Percentiles rank a stretch among this genome's conserved stretches.
These are phyloP conservation scores for Ricordea florida DNA, from an alignment of 92 coral and sea anemone genomes.

Conservation along the genomic window DNA sequence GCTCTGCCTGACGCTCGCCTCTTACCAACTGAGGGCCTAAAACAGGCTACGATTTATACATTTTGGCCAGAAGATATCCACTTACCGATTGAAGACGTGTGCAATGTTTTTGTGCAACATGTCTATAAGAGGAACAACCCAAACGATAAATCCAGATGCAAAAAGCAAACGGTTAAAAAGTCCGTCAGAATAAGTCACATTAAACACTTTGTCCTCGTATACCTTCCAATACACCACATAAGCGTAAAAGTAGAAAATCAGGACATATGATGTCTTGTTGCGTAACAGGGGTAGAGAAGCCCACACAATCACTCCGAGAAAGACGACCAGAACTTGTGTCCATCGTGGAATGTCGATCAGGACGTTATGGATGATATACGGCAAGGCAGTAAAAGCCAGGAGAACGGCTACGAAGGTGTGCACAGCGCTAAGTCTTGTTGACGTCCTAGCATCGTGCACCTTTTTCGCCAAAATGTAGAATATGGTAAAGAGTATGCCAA, in stretches of 20 bases:
- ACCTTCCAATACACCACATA: conserved; percentile 75
- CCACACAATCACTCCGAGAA: conserved; percentile 40
- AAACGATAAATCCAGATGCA: conserved; percentile 57
- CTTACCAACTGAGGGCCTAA: too few relatives aligned
- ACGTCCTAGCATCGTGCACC: neutral
- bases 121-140: conserved; percentile 58
- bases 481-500: conserved; percentile 1
- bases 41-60: too few relatives aligned
- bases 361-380: conserved; percentile 26
- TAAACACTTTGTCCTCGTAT: conserved; percentile 52
- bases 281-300: conserved; percentile 72
- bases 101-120: conserved; percentile 47
- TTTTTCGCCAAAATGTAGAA: conserved; percentile 7
- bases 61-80: neutral
- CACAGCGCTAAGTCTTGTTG: neutral
- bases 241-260: conserved; percentile 67
- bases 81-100: conserved; percentile 63
- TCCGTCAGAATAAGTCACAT: conserved; percentile 15
- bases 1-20: too few relatives aligned
- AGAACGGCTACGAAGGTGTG: neutral
- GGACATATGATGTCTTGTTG: conserved; percentile 50
- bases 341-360: conserved; percentile 23
- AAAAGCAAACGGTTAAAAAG: conserved; percentile 32
- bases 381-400: conserved; percentile 33
- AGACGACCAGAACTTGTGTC: conserved; percentile 1